Conservation (phyloP, 2,113 vertebrate genomes). For the Plecturocebus donacophilus region DNA sequence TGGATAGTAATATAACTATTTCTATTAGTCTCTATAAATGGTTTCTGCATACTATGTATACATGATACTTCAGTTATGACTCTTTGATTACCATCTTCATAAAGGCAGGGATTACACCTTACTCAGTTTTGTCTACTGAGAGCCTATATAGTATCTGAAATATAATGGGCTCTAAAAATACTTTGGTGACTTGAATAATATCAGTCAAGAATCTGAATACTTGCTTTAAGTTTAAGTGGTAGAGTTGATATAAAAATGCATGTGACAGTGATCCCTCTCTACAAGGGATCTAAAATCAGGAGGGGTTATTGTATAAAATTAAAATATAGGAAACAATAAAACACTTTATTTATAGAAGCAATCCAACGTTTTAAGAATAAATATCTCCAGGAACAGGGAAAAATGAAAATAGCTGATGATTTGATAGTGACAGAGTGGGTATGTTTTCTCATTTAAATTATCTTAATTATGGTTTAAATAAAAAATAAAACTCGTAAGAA, state of each 20-base stretch:
- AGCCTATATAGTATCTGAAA: not conserved
- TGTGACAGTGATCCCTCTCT: not conserved
- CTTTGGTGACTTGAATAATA: not conserved
- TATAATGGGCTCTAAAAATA: not conserved
- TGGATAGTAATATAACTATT: not conserved
- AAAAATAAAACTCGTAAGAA: not conserved
- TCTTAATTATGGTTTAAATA: not conserved
- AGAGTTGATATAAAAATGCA: not conserved
- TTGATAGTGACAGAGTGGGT: not conserved
- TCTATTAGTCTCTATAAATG: not conserved
- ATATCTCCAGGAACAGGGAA: not conserved
- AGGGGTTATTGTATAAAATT: not conserved
- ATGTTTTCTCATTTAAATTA: not conserved
- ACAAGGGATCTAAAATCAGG: not conserved
- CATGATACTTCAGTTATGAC: not conserved
- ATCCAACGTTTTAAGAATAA: not conserved
- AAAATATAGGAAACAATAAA: conserved; percentile 9
- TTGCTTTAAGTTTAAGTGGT: not conserved
- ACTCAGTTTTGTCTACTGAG: not conserved
- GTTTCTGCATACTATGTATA: not conserved
- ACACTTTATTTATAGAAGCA: not conserved
- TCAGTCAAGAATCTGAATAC: not conserved
- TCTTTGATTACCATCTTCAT: not conserved
- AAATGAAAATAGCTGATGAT: not conserved
- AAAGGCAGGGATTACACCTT: not conserved